Percentiles rank a stretch among this genome's conserved stretches.
phyloP scores from a whole-genome alignment of 2,888 invertebrate species.

The Tetropium fuscum region DNA sequence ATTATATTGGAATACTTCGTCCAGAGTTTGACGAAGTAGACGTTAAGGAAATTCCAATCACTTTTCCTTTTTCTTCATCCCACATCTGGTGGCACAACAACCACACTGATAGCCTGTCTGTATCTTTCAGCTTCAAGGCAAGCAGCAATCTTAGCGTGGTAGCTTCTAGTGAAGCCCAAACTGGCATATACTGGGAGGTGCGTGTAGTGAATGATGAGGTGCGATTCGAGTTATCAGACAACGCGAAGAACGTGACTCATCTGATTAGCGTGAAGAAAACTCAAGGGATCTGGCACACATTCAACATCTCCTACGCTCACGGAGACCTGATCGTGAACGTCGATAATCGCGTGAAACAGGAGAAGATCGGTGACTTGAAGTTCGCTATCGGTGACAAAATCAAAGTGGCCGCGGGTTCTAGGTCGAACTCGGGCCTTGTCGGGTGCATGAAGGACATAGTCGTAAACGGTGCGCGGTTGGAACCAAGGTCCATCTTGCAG shows the following conservation, averaged over 20 bases:
- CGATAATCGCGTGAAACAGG: constrained; percentile 80
- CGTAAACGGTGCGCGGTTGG: constrained; percentile 84
- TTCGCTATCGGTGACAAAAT: constrained; percentile 66
- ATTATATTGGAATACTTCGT: constrained; percentile 72
- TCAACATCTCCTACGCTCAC: constrained; percentile 81
- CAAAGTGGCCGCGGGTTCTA: constrained; percentile 82
- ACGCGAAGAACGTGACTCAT: constrained; percentile 81
- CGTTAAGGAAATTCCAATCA: constrained; percentile 89
- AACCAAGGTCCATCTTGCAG: constrained; percentile 82
- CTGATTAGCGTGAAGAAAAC: constrained; percentile 86
- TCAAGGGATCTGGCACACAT: constrained; percentile 84
- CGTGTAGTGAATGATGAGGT: constrained; percentile 87
- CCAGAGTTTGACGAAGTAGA: constrained; percentile 87
- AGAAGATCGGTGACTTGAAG: constrained; percentile 59
- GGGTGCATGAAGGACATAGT: constrained; percentile 93
- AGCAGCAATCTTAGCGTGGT: constrained; percentile 83
- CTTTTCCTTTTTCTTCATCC: constrained; percentile 90
- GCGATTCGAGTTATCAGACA: constrained; percentile 83
- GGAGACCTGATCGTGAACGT: constrained; percentile 81
- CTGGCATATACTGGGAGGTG: constrained; percentile 90
- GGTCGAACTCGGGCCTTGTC: constrained; percentile 82
- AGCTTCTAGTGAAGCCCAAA: constrained; percentile 84
- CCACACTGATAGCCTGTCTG: constrained; percentile 77
- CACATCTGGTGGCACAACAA: constrained; percentile 91
- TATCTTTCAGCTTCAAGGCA: constrained; percentile 90